Percentiles rank a stretch among this genome's conserved stretches.
Conservation (phyloP, 2,113 vertebrate genomes). For the Sapajus apella region DNA sequence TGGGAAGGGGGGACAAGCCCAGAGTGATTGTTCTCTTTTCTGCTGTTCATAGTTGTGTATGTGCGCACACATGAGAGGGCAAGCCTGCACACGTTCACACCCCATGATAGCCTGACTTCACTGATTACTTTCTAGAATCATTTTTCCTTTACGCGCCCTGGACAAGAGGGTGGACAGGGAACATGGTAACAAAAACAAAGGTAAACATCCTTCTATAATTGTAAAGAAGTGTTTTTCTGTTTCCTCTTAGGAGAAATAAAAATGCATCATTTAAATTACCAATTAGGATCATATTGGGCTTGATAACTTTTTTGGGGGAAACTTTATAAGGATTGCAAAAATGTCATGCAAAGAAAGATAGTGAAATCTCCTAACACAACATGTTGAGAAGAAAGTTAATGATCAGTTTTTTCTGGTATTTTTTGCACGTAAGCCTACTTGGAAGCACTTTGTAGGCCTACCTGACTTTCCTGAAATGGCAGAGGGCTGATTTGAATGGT, state of each 20-base stretch:
- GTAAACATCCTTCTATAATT: neutral
- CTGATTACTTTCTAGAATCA: neutral
- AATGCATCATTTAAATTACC: neutral
- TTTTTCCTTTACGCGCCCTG: neutral
- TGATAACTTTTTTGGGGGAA: neutral
- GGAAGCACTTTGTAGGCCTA: neutral
- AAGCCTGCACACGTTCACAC: neutral
- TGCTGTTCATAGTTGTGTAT: neutral
- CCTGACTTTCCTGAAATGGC: conserved; percentile 1
- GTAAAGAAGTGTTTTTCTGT: neutral
- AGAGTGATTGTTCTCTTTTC: neutral
- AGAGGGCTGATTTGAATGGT: neutral
- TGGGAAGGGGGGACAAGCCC: neutral
- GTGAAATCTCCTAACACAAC: neutral
- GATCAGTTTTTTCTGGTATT: neutral
- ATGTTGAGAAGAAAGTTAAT: neutral
- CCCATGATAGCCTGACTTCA: neutral
- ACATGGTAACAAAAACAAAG: neutral
- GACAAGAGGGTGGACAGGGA: neutral
- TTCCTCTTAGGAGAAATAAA: conserved; percentile 31
- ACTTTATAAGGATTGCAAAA: neutral
- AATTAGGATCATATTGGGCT: neutral
- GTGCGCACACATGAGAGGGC: neutral
- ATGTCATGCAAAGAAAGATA: neutral
- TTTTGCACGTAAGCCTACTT: neutral